Base-by-base conservation (phyloP, 2,888 invertebrate species). In the Hirudinaria manillensis region DNA sequence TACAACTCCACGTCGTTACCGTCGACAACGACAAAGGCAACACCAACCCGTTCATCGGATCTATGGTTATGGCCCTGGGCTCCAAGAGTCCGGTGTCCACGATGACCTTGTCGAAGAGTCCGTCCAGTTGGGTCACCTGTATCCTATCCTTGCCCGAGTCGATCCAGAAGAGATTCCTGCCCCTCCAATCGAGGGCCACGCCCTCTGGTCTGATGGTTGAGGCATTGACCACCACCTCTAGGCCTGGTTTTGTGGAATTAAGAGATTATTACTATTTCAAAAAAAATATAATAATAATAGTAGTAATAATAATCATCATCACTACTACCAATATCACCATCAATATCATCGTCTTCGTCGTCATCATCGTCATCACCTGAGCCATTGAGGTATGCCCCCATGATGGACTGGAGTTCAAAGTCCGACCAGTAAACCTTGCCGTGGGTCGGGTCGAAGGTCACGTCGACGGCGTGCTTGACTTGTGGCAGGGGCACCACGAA, bases 401-500 rank as follows among this genome's bases (percentile, higher is more conserved):
- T 90, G 80, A 97, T 94, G 13, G 90, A 90, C 79, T 88, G 89
- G 1, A 90, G 89, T 85, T 92, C 90, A 84, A 92, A 93, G 84
- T 96, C 96, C 0, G 93, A 92, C 96, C 96, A 97, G 85, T 96
- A 97, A 74, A 97, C 89, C 61, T 74, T 72, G 36, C 73, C 74
- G 24, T 77, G 78, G 1, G 78, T 36, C n/a, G 77, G 78, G 71
- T 79, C 79, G 65, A 77, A 79, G 75, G 78, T 79, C 24, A 79
- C 73, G 34, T 76, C 78, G 32, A 79, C 76, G n/a, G 93, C 92
- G 87, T 93, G 92, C 82, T 91, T 91, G 51, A 94, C 89, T 78
- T 93, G 92, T 75, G 90, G 90, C 65, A 95, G 89, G 0, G 93
- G 93, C 77, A 94, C 89, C 3, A 92, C 88, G 13, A 83, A 82